These are phyloP conservation scores for Drosophila sechellia DNA, from an alignment of 1,140 invertebrate genomes.

Conservation along the genomic window DNA sequence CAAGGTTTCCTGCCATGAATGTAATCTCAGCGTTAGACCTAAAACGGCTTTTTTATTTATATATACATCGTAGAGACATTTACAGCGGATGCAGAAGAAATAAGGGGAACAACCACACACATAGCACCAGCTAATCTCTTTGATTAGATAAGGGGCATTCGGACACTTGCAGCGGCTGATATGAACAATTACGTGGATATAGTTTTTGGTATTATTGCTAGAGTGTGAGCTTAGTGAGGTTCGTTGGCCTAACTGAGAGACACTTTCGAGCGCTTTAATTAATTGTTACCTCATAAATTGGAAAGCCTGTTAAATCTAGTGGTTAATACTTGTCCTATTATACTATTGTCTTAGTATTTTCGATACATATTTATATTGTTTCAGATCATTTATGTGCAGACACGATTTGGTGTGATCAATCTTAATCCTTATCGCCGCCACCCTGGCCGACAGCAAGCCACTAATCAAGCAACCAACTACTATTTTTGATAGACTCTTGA, in stretches of 20 bases:
- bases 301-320: slow-evolving; percentile 65
- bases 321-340: slow-evolving; percentile 55
- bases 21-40: slow-evolving; percentile 73
- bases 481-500: slow-evolving; percentile 66
- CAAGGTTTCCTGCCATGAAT: slow-evolving; percentile 64
- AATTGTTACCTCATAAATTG: slow-evolving; percentile 65
- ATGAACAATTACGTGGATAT: slow-evolving; percentile 34
- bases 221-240: slow-evolving; percentile 30
- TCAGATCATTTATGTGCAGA: slow-evolving; percentile 34
- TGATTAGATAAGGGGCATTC: slow-evolving; percentile 41
- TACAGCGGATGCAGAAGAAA: slow-evolving; percentile 8
- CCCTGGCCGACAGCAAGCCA: slow-evolving; percentile 4
- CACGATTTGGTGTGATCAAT: slow-evolving; percentile 8
- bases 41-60: slow-evolving; percentile 32
- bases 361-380: slow-evolving; percentile 53
- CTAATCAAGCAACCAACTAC: slow-evolving; percentile 10
- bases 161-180: slow-evolving; percentile 4
- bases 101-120: neutral
- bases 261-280: slow-evolving; percentile 60
- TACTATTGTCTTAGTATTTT: slow-evolving; percentile 55
- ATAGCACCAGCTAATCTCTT: slow-evolving; percentile 22
- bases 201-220: slow-evolving; percentile 44
- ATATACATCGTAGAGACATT: slow-evolving; percentile 21
- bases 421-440: slow-evolving; percentile 5
- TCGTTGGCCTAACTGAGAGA: slow-evolving; percentile 13